phyloP scores from a whole-genome alignment of 2,113 vertebrate genomes.

The Cavia porcellus region DNA sequence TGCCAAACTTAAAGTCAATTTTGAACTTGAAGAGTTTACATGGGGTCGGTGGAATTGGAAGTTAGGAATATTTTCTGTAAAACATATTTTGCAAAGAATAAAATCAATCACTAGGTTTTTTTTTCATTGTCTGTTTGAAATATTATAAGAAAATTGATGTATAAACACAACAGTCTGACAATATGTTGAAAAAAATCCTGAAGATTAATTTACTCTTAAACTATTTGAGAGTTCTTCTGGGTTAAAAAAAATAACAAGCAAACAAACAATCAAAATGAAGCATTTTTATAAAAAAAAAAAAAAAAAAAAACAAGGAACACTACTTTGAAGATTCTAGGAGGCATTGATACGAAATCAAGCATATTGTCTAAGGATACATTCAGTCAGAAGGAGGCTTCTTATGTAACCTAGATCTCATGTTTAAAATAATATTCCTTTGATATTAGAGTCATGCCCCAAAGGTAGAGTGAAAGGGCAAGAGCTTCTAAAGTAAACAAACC shows the following conservation, averaged over 20 bases:
- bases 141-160: conserved; percentile 51
- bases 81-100: conserved; percentile 53
- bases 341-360: conserved; percentile 32
- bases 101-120: neutral
- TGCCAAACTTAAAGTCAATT: conserved; percentile 66
- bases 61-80: conserved; percentile 61
- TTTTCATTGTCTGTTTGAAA: conserved; percentile 49
- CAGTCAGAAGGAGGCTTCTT: neutral
- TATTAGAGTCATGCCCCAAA: neutral
- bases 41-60: conserved; percentile 53
- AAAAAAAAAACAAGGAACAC: neutral
- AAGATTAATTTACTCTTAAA: conserved; percentile 71
- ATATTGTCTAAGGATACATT: conserved; percentile 27
- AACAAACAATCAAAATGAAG: neutral
- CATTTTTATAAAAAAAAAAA: neutral
- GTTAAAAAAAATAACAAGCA: neutral
- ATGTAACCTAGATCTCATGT: conserved; percentile 39
- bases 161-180: conserved; percentile 54
- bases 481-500: conserved; percentile 28
- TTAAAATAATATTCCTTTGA: conserved; percentile 4
- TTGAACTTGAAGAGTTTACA: conserved; percentile 73
- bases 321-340: conserved; percentile 52
- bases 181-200: conserved; percentile 33
- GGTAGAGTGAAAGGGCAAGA: neutral
- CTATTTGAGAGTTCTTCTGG: conserved; percentile 18